phyloP scores from a whole-genome alignment of 2,888 invertebrate genomes.

The Lasioglossum villosulum region DNA sequence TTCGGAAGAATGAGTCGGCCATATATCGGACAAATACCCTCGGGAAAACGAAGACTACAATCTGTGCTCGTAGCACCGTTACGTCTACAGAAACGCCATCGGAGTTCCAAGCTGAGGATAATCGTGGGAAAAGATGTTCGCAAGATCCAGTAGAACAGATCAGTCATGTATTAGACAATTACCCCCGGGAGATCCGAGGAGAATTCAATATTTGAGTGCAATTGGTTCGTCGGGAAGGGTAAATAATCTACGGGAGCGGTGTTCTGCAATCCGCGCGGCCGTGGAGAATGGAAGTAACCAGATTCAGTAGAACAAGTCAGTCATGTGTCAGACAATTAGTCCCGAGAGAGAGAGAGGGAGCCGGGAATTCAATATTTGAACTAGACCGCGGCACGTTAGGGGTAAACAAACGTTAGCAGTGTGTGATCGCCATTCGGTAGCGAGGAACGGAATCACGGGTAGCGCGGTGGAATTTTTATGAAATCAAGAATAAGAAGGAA shows the following conservation, averaged over 20 bases:
- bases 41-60: neutral
- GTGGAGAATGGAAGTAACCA: neutral
- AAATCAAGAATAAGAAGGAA: slow-evolving; percentile 2
- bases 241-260: neutral
- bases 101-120: neutral
- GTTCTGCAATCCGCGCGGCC: neutral
- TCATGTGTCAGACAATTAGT: neutral
- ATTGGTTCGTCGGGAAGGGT: neutral
- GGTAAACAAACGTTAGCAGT: neutral
- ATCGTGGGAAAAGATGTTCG: neutral
- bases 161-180: neutral
- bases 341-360: too few species aligned
- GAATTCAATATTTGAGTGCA: slow-evolving; percentile 2
- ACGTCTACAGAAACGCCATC: neutral
- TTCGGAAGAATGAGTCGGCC: neutral
- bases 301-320: slow-evolving; percentile 1
- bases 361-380: neutral
- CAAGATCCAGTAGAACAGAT: neutral
- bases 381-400: neutral
- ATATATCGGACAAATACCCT: neutral
- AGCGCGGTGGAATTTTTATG: neutral
- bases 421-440: neutral
- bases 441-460: neutral
- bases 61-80: neutral
- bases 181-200: neutral